Evolutionary conservation across 2,888 invertebrate species (phyloP), one percentile per base, ranked within the genome.

Genomic region (Hydraecia micacea): DNA sequence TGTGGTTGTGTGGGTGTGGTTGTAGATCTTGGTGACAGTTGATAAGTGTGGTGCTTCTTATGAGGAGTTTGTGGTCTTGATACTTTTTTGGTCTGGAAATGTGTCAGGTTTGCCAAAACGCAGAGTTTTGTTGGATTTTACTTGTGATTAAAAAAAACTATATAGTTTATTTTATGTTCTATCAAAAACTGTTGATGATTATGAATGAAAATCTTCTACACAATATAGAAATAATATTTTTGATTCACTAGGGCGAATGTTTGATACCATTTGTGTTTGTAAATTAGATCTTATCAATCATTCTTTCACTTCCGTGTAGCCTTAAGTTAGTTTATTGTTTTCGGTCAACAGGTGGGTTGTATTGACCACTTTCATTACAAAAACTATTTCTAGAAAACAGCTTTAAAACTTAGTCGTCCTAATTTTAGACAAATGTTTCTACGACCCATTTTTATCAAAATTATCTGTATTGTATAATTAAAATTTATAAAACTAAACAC

Each of bases 1-100:
- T 85, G 87, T 86, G 32, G 42, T 76, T 49, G 88, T 90, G 83
- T 90, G 78, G 78, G 81, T 76, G 74, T 78, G 83, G 75, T 68
- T 32, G 72, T 75, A 72, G 78, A 78, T 75, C 69, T 72, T 75
- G 73, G 87, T 89, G 79, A 85, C 82, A 77, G 62, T 75, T 74
- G 73, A 87, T 65, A 68, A 87, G 80, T 86, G 85, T 68, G 62
- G 76, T 85, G 85, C 42, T 28, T 74, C 32, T 8, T 79, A 80
- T 65, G 60, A 39, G n/a, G 46, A 55, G 68, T 71, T 67, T 49
- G 62, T 84, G 69, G 66, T 84, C 66, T 87, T 87, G 75, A 75
- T 84, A 72, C 71, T 70, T 84, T 75, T 73, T 18, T 76, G 71
- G 8, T 62, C 25, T 21, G 42, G 39, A 63, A 70, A 63, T 68